Percentiles rank a stretch among this genome's conserved stretches.
These are phyloP conservation scores for Cyprinella venusta DNA, from an alignment of 2,797 vertebrate species.

Conservation along the genomic window DNA sequence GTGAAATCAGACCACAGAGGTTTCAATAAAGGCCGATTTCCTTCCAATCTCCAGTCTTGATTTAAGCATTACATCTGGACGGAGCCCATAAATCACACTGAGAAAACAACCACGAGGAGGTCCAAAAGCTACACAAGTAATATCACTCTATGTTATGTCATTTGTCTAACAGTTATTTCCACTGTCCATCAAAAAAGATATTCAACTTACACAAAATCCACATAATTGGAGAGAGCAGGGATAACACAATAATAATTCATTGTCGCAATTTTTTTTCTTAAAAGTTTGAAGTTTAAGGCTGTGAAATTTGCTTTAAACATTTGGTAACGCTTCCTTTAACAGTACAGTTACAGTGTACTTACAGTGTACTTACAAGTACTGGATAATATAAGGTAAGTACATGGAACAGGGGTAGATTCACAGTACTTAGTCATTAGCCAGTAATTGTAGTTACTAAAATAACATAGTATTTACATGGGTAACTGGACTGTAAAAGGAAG, in stretches of 20 bases:
- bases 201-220: neutral
- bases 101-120: neutral
- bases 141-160: neutral
- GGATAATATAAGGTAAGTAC: too few relatives aligned
- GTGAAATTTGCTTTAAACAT: neutral
- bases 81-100: conserved; percentile 1
- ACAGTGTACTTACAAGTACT: too few relatives aligned
- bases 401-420: too few relatives aligned
- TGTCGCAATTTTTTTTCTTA: neutral
- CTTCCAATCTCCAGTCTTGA: conserved; percentile 28
- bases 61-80: conserved; percentile 10
- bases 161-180: conserved; percentile 18
- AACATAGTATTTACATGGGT: too few relatives aligned
- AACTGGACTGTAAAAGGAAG: too few relatives aligned
- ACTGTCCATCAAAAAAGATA: neutral
- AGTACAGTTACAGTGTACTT: too few relatives aligned
- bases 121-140: conserved; percentile 2
- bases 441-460: too few relatives aligned
- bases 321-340: too few relatives aligned
- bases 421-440: too few relatives aligned
- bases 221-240: neutral
- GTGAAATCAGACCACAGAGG: conserved; percentile 17
- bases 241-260: neutral
- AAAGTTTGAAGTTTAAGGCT: too few relatives aligned
- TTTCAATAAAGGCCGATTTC: conserved; percentile 29